Evolutionary conservation across 2,797 vertebrate genomes (phyloP).

Genomic region (Pseudocheirus occidentalis): DNA sequence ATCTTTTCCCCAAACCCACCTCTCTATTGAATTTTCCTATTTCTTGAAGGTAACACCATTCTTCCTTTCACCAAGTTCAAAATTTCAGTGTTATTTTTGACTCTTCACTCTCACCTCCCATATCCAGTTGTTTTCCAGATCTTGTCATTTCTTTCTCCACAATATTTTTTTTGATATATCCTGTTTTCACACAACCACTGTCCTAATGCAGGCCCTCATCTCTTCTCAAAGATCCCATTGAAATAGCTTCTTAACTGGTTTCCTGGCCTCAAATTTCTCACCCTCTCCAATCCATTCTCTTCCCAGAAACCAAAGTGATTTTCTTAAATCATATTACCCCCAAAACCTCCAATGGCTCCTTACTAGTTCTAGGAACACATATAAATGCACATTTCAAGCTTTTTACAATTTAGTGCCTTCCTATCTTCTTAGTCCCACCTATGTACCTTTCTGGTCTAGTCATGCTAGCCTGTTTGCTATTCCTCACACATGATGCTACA

Average conservation of each 20-base stretch:
- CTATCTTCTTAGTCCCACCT: neutral
- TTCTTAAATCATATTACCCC: neutral
- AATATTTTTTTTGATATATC: neutral
- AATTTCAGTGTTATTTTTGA: slow-evolving; percentile 10
- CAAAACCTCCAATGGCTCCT: neutral
- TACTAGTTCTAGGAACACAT: neutral
- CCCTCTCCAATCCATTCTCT: neutral
- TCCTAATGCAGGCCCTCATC: neutral
- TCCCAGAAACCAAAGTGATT: neutral
- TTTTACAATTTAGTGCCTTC: neutral
- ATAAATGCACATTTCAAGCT: neutral
- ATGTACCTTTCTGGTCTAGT: neutral
- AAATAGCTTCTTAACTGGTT: neutral
- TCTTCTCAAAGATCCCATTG: neutral
- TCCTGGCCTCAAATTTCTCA: neutral
- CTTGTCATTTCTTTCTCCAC: neutral
- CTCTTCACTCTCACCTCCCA: neutral
- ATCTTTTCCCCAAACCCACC: no score
- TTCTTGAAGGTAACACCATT: neutral
- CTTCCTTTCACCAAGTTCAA: neutral
- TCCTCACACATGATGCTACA: neutral
- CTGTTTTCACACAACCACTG: neutral
- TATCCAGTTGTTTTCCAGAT: neutral
- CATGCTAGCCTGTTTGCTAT: neutral
- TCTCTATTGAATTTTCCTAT: neutral